Base-by-base conservation (phyloP, 2,888 invertebrate genomes). In the Pecten maximus region DNA sequence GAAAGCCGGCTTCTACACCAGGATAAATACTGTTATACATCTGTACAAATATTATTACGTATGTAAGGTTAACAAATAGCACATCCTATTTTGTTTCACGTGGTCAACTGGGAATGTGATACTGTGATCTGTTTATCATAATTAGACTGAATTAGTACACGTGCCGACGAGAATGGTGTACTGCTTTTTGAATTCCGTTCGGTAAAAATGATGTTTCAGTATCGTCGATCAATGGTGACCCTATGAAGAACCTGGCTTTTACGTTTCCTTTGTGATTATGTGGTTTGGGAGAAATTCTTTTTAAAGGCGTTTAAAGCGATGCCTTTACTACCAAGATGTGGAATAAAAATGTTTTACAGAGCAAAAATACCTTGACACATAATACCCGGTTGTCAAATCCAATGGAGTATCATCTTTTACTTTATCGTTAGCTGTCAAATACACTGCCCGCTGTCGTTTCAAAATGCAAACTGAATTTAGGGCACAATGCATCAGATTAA, bases 321-420 rank as follows among this genome's bases (percentile, higher is more conserved):
- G 74, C 23, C 6, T 74, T 74, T 74, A 19, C 28, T 74, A 74
- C 74, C 74, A 74, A 74, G 35, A 74, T 2, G 35, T 8, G 74
- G 35, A 3, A 74, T 35, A 74, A 12, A 2, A n/a, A 54, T 54
- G 54, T 74, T 74, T 60, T 74, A 74, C 28, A 8, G 35, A 4
- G 6, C 1, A 10, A 74, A 8, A 12, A 6, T 74, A 74, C 28
- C 35, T 74, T 74, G 35, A 35, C 74, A 74, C 28, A 0, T 74
- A 74, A 74, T 74, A 74, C 74, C 19, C 35, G 74, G 74, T 74
- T 74, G 74, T 35, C 74, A 74, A 74, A 74, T 23, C 60, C 60
- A 16, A 8, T 35, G 12, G 35, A 28, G 23, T 28, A 74, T 74
- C 74, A 35, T 35, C 74, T 35, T 74, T 74, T 23, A 23, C 60